Evolutionary conservation across 2,113 vertebrate genomes (phyloP).

Genomic region (Condylura cristata): DNA sequence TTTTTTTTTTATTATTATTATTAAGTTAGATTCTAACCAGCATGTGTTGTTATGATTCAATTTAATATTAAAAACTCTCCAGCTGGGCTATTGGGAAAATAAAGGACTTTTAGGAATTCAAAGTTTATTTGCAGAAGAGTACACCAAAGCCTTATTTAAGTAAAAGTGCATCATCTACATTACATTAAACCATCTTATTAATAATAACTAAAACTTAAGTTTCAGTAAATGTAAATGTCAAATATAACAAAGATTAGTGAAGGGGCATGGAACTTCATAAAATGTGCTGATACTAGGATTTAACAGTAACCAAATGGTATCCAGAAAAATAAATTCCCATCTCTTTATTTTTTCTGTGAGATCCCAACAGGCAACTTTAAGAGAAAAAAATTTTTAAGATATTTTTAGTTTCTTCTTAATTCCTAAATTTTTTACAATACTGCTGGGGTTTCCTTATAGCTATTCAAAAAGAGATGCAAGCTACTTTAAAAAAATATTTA

Average conservation of each 20-base stretch:
- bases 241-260: constrained; percentile 38
- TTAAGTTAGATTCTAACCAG: constrained; percentile 76
- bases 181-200: constrained; percentile 57
- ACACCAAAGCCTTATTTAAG: constrained; percentile 66
- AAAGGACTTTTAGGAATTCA: constrained; percentile 72
- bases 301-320: neutral
- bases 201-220: constrained; percentile 61
- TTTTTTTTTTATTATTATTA: neutral
- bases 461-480: neutral
- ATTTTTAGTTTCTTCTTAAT: neutral
- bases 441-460: neutral
- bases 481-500: neutral
- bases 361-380: neutral
- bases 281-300: constrained; percentile 10
- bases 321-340: constrained; percentile 17
- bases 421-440: neutral
- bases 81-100: constrained; percentile 72
- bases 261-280: constrained; percentile 1
- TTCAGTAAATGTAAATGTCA: constrained; percentile 69
- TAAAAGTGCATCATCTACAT: constrained; percentile 23
- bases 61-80: constrained; percentile 79
- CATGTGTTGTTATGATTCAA: constrained; percentile 72
- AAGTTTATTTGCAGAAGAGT: constrained; percentile 66
- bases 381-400: neutral
- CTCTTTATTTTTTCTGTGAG: neutral